Percentiles rank a stretch among this genome's conserved stretches.
These are phyloP conservation scores for Podarcis raffonei DNA, from an alignment of 2,113 vertebrate species.

Conservation along the genomic window DNA sequence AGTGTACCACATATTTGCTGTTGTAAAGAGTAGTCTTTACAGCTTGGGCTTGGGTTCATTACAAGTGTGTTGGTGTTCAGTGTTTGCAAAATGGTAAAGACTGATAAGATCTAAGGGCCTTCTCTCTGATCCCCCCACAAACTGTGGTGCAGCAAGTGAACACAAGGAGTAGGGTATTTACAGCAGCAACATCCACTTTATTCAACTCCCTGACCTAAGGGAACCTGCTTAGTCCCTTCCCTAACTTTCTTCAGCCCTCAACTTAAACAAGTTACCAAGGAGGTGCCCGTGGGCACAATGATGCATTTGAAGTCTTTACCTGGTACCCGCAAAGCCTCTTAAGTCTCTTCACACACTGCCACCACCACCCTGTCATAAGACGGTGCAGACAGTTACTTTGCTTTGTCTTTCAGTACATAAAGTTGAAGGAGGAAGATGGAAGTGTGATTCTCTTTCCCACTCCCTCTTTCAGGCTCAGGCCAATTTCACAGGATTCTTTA, in stretches of 20 bases:
- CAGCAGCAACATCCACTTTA: not conserved
- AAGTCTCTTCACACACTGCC: too few species aligned
- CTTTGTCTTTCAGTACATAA: too few species aligned
- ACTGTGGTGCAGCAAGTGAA: not conserved
- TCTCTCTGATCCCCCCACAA: not conserved
- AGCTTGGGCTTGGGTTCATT: not conserved
- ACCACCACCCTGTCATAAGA: too few species aligned
- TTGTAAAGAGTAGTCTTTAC: not conserved
- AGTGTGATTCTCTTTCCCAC: too few species aligned
- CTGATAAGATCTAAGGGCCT: not conserved
- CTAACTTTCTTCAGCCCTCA: not conserved
- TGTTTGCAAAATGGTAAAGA: not conserved
- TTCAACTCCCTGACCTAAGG: not conserved
- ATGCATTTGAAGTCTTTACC: too few species aligned
- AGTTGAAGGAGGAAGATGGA: too few species aligned
- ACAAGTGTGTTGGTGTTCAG: not conserved
- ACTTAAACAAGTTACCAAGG: too few species aligned
- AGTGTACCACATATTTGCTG: fast-evolving
- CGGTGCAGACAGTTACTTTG: too few species aligned
- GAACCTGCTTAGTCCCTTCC: not conserved
- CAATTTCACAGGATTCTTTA: too few species aligned
- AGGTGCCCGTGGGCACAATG: too few species aligned
- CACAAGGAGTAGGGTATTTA: not conserved
- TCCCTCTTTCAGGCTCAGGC: too few species aligned
- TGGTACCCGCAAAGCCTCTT: too few species aligned